phyloP scores from a whole-genome alignment of 1,140 invertebrate genomes.

The Drosophila willistoni region DNA sequence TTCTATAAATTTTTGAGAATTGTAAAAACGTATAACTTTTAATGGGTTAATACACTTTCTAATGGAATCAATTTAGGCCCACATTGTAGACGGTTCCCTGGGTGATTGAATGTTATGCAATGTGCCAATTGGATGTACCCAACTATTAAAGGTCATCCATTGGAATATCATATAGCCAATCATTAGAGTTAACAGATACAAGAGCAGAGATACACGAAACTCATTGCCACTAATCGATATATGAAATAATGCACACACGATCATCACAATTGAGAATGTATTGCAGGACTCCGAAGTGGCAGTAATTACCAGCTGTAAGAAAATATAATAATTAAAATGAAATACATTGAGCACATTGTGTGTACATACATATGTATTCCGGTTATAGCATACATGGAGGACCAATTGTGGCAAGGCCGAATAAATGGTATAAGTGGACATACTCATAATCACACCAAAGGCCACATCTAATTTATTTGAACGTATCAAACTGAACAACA shows the following conservation, averaged over 20 bases:
- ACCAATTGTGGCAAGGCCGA: neutral
- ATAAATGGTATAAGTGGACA: conserved; percentile 4
- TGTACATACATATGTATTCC: conserved; percentile 1
- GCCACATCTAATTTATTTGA: neutral
- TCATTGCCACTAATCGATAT: conserved; percentile 11
- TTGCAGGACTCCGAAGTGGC: neutral
- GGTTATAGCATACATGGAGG: neutral
- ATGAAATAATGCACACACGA: neutral
- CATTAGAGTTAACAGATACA: neutral
- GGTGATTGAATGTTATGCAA: conserved; percentile 1
- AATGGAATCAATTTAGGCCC: neutral
- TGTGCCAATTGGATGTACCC: conserved; percentile 12
- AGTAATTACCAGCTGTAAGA: neutral
- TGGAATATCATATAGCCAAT: conserved; percentile 1
- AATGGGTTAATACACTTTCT: too few species aligned
- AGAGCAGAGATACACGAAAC: neutral
- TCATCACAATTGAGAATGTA: neutral
- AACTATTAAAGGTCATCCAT: conserved; percentile 10
- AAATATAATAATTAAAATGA: too few species aligned
- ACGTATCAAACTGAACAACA: neutral
- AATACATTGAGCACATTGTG: too few species aligned
- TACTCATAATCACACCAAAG: conserved; percentile 8
- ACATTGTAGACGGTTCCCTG: neutral
- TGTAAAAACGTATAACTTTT: too few species aligned
- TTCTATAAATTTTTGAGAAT: too few species aligned